Evolutionary conservation across 2,113 vertebrate species (phyloP).

Genomic region (Pipa parva): DNA sequence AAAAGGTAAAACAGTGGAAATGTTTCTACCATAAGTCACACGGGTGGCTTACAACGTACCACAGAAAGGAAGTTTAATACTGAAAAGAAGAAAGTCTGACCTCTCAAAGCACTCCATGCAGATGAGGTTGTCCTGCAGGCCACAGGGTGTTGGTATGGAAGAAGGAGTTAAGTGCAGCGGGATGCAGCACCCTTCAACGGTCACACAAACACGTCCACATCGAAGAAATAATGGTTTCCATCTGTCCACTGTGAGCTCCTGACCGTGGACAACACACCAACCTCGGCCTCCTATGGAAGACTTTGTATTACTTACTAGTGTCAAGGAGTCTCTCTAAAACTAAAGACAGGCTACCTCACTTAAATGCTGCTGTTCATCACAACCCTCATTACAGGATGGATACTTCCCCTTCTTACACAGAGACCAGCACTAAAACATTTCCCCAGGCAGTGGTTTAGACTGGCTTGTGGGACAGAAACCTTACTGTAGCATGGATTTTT

Average conservation of each 20-base stretch:
- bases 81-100: not conserved
- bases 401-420: no score
- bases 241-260: not conserved
- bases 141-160: not conserved
- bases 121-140: not conserved
- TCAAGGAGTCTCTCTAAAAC: no score
- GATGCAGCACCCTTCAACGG: not conserved
- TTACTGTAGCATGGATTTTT: no score
- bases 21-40: not conserved
- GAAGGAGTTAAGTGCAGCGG: not conserved
- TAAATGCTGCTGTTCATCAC: no score
- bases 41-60: constrained; percentile 40
- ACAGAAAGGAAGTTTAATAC: not conserved
- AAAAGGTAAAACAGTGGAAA: no score
- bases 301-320: no score
- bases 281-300: not conserved
- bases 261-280: constrained; percentile 30
- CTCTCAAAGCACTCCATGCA: not conserved
- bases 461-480: no score
- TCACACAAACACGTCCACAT: constrained; percentile 5
- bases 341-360: no score
- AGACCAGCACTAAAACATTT: no score
- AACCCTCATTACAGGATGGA: no score
- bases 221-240: constrained; percentile 12
- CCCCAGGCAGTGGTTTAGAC: no score